phyloP scores from a whole-genome alignment of 2,797 vertebrate species.

The Sebastes goodei region DNA sequence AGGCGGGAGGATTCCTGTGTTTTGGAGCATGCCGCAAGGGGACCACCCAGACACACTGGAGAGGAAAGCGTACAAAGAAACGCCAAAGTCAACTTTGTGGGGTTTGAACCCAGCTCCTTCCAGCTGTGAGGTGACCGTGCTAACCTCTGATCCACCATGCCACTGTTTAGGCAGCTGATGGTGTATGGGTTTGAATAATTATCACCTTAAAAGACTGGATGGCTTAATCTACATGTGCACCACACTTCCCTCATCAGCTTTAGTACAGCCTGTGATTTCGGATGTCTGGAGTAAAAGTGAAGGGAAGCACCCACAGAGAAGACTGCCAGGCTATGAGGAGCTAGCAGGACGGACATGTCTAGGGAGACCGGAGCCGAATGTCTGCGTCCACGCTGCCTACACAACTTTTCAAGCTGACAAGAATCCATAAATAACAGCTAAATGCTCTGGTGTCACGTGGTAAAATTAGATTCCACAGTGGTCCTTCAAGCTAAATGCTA shows the following conservation, averaged over 20 bases:
- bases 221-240: constrained; percentile 8
- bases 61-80: background rate
- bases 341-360: constrained; percentile 23
- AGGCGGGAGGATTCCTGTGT: background rate
- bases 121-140: constrained; percentile 7
- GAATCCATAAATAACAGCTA: background rate
- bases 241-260: background rate
- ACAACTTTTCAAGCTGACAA: background rate
- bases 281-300: background rate
- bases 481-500: background rate
- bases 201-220: constrained; percentile 8
- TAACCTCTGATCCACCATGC: background rate
- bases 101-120: background rate
- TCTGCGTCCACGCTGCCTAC: background rate
- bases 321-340: background rate
- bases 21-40: background rate
- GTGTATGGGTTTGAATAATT: constrained; percentile 44
- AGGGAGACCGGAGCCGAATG: background rate
- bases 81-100: background rate
- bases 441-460: background rate
- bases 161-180: constrained; percentile 27
- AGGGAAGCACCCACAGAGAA: background rate
- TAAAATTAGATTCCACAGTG: background rate
- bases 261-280: constrained; percentile 32
- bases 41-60: background rate